These are phyloP conservation scores for Lasioglossum malachurum DNA, from an alignment of 2,888 invertebrate genomes.

Conservation along the genomic window DNA sequence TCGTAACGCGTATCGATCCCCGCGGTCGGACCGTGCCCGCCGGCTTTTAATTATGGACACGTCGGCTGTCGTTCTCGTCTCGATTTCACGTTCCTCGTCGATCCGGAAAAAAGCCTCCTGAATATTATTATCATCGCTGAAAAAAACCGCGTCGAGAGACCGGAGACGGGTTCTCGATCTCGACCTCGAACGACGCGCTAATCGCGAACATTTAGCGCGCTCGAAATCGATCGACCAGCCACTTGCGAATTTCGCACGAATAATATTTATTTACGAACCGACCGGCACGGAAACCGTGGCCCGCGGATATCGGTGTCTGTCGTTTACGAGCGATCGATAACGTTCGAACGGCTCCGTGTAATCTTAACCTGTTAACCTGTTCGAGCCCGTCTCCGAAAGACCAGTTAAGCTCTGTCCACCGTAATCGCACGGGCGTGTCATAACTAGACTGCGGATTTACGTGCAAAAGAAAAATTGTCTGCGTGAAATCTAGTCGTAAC, in stretches of 20 bases:
- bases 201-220: constrained; percentile 22
- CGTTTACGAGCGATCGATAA: not conserved
- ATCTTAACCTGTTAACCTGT: not conserved
- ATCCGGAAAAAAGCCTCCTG: not conserved
- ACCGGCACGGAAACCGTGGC: not conserved
- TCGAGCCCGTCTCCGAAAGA: not conserved
- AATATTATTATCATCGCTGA: not conserved
- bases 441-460: not conserved
- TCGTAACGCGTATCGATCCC: not conserved
- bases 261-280: not conserved
- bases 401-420: not conserved
- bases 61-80: not conserved
- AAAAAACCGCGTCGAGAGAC: not conserved
- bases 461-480: not conserved
- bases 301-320: not conserved
- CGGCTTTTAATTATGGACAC: not conserved
- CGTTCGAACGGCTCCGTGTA: not conserved
- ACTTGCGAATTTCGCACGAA: not conserved
- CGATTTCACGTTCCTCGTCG: not conserved
- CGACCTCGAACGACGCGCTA: not conserved
- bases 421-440: not conserved
- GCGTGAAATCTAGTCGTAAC: no score
- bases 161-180: not conserved
- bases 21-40: not conserved
- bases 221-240: constrained; percentile 33